Percentiles rank a stretch among this genome's conserved stretches.
These are phyloP conservation scores for Coluber constrictor DNA, from an alignment of 2,797 vertebrate genomes.

Conservation along the genomic window DNA sequence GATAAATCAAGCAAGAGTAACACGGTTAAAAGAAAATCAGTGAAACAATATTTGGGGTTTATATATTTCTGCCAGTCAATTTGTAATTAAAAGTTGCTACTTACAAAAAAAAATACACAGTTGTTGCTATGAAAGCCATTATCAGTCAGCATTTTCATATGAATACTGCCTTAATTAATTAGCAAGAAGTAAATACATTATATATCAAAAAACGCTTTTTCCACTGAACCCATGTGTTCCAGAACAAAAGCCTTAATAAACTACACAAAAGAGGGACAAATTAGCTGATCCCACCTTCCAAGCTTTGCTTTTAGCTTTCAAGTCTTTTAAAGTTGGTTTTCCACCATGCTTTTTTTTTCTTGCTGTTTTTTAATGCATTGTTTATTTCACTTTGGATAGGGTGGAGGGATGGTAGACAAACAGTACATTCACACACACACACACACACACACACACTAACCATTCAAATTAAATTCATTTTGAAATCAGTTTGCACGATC, in stretches of 20 bases:
- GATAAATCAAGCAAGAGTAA: conserved; percentile 74
- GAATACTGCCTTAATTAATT: conserved; percentile 77
- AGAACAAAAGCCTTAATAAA: conserved; percentile 77
- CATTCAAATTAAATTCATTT: conserved; percentile 65
- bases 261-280: conserved; percentile 71
- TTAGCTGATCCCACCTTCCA: conserved; percentile 66
- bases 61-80: conserved; percentile 76
- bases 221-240: conserved; percentile 68
- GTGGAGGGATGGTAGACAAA: conserved; percentile 55
- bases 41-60: conserved; percentile 74
- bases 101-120: conserved; percentile 71
- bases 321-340: conserved; percentile 66
- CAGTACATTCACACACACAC: conserved; percentile 14
- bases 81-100: conserved; percentile 77
- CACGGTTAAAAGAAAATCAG: conserved; percentile 72
- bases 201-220: conserved; percentile 75
- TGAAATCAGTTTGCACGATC: conserved; percentile 60
- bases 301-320: conserved; percentile 58
- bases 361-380: conserved; percentile 44
- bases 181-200: conserved; percentile 75
- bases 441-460: conserved; percentile 24
- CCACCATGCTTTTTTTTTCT: neutral
- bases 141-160: conserved; percentile 77
- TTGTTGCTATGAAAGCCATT: conserved; percentile 75
- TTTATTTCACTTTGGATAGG: conserved; percentile 62